Base-by-base conservation (phyloP, 2,888 invertebrate species). In the Trypoxylon attenuatum region DNA sequence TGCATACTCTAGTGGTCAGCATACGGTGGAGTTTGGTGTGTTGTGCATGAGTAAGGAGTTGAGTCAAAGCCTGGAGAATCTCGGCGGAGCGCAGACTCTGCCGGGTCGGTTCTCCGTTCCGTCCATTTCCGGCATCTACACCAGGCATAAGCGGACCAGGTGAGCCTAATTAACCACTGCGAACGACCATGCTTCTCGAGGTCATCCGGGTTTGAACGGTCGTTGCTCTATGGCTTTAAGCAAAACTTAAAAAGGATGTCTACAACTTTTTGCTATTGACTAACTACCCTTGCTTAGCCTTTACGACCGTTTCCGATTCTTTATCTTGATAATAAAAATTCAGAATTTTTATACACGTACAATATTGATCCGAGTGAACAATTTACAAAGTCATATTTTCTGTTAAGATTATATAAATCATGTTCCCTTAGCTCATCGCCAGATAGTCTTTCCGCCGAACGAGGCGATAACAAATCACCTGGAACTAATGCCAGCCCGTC, bases 391-490 rank as follows among this genome's bases (percentile, higher is more conserved):
- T n/a, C 2, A 19, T 13, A n/a, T 15, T 16, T 16, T 10, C 10
- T 8, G 18, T 23, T 8, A 41, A 38, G 25, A 38, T 33, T n/a
- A 16, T 46, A 33, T 27, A 13, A 56, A 51, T n/a, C n/a, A n/a
- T 15, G 39, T 66, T 71, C 76, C 88, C 89, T 54, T 87, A 96
- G 96, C 84, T 96, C 96, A 23, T 96, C 96, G 18, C 96, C 96
- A 57, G 96, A 97, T 87, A 96, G 95, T 86, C 89, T 95, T 80
- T 94, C 93, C 84, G 92, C 92, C 25, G 96, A 96, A 88, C 91
- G 95, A 51, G 88, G 88, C 54, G 95, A 95, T 73, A 93, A 92
- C 79, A 94, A 94, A 82, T 90, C 90, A 38, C 91, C 92, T n/a
- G 89, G 91, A 4, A 89, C 89, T 5, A 92, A 90, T 69, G 93